Evolutionary conservation across 1,140 invertebrate genomes (phyloP).

Genomic region (Scaptomyza pallida): DNA sequence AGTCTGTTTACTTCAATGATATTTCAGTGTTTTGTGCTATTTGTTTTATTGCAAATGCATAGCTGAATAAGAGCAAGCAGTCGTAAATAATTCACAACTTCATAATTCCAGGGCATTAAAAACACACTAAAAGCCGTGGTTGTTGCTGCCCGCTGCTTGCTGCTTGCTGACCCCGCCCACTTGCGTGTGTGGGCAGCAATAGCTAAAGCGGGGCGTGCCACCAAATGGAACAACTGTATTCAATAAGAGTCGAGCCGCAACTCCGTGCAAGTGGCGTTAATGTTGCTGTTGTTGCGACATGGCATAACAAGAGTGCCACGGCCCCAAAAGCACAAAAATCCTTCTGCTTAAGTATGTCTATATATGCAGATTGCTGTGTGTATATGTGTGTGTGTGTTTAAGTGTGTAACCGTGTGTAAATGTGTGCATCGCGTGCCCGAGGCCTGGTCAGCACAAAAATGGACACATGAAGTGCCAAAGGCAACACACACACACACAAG

Average conservation of each 20-base stretch:
- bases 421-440: constrained; percentile 34
- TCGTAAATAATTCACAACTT: constrained; percentile 44
- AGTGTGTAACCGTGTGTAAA: neutral
- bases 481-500: constrained; percentile 34
- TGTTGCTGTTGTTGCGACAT: constrained; percentile 5
- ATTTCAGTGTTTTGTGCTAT: constrained; percentile 28
- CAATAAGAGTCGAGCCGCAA: constrained; percentile 43
- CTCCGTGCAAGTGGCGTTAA: constrained; percentile 1
- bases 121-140: constrained; percentile 38
- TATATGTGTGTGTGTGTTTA: neutral
- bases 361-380: constrained; percentile 1
- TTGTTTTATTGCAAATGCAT: constrained; percentile 33
- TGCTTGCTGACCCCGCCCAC: constrained; percentile 22
- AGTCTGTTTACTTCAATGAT: constrained; percentile 56
- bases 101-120: constrained; percentile 55
- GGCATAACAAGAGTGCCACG: neutral
- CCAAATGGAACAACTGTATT: constrained; percentile 49
- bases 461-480: constrained; percentile 59
- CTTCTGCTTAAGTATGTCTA: constrained; percentile 7
- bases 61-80: neutral
- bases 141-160: constrained; percentile 1
- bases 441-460: constrained; percentile 38
- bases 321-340: constrained; percentile 5
- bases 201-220: constrained; percentile 43
- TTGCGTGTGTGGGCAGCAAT: constrained; percentile 47